phyloP scores from a whole-genome alignment of 2,797 vertebrate genomes.

The Picus viridis region DNA sequence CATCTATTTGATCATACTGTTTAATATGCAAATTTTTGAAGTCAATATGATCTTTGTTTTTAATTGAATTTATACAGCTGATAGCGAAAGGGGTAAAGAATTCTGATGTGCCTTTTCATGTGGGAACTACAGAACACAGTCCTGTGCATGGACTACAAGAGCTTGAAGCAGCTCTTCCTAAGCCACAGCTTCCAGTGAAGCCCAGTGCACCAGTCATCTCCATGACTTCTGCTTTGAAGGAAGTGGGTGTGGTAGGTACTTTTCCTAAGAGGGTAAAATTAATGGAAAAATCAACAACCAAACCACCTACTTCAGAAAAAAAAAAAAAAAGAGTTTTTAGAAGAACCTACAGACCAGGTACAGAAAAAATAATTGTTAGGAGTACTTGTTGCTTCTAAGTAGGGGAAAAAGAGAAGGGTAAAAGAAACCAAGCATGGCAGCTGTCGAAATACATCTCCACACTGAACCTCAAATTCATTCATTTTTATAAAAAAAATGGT shows the following conservation, averaged over 20 bases:
- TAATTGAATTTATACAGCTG: constrained; percentile 75
- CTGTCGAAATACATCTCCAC: not conserved
- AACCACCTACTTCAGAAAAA: no score
- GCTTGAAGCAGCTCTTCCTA: constrained; percentile 66
- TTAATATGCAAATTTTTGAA: not conserved
- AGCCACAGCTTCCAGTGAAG: constrained; percentile 73
- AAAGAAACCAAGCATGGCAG: not conserved
- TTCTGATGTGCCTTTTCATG: constrained; percentile 69
- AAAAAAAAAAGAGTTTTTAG: not conserved
- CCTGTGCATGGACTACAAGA: constrained; percentile 74
- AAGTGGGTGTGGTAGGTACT: constrained; percentile 91
- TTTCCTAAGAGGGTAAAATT: not conserved
- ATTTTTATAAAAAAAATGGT: not conserved
- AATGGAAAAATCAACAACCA: not conserved
- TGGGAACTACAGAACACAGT: constrained; percentile 66
- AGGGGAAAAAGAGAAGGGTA: not conserved
- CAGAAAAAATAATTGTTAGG: not conserved
- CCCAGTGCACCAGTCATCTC: constrained; percentile 84
- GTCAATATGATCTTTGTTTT: not conserved
- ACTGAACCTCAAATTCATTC: not conserved
- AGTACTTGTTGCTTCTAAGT: not conserved
- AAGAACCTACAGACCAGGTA: not conserved
- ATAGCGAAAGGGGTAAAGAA: constrained; percentile 84
- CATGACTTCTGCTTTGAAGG: constrained; percentile 94
- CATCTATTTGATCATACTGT: not conserved